These are phyloP conservation scores for Drosophila atroscutellata DNA, from an alignment of 2,888 invertebrate genomes.

Conservation along the genomic window DNA sequence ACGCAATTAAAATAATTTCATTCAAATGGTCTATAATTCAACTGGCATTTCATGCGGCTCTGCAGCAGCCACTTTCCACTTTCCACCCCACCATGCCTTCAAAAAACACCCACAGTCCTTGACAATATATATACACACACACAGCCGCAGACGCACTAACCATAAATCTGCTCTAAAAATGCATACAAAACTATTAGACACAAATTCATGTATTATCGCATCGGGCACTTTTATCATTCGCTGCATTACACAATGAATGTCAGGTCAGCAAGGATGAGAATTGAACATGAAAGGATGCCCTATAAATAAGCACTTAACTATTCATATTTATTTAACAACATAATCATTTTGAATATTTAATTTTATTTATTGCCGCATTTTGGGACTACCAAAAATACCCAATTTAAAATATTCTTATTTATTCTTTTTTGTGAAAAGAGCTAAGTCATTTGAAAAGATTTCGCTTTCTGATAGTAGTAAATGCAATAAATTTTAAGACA, in stretches of 20 bases:
- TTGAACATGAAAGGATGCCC: neutral
- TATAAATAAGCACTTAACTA: neutral
- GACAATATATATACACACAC: constrained; percentile 34
- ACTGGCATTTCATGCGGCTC: constrained; percentile 70
- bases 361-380: neutral
- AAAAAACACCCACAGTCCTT: constrained; percentile 30
- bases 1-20: constrained; percentile 81
- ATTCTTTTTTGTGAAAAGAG: neutral
- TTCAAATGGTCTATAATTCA: constrained; percentile 79
- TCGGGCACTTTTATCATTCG: constrained; percentile 38
- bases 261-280: neutral
- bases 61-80: constrained; percentile 52
- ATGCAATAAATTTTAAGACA: neutral
- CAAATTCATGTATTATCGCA: constrained; percentile 49
- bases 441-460: neutral
- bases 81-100: constrained; percentile 34
- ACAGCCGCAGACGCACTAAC: constrained; percentile 8
- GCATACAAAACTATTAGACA: constrained; percentile 48
- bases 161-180: constrained; percentile 58
- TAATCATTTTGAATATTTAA: neutral
- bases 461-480: neutral
- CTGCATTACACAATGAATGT: constrained; percentile 7
- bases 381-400: neutral
- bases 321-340: neutral
- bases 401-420: neutral